Conservation (phyloP, 2,797 vertebrate species). For the Coendou prehensilis region DNA sequence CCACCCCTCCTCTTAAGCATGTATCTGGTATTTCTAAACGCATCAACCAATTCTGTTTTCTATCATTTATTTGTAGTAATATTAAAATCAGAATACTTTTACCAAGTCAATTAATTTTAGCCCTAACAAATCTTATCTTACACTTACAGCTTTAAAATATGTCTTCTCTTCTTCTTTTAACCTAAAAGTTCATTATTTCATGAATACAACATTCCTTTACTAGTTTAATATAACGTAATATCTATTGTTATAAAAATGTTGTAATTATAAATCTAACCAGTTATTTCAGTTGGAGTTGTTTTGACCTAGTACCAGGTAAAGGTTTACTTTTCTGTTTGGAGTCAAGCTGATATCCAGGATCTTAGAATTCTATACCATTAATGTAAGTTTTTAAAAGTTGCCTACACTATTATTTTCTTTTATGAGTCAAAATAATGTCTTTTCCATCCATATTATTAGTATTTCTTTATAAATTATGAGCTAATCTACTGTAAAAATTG, state of each 20-base stretch:
- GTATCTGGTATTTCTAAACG: too few relatives aligned
- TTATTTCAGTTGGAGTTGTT: background rate
- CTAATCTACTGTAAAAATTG: background rate
- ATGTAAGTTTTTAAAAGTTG: background rate
- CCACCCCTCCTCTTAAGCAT: rapidly evolving
- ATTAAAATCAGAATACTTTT: conserved; percentile 8
- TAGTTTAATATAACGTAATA: background rate
- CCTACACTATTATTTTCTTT: background rate
- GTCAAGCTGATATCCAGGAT: background rate
- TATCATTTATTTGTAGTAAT: background rate
- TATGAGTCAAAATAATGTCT: background rate
- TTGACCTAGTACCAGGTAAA: background rate
- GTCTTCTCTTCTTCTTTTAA: background rate
- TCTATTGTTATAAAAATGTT: background rate
- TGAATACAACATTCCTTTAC: background rate
- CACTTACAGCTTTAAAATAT: background rate
- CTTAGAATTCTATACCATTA: background rate
- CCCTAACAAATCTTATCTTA: conserved; percentile 17
- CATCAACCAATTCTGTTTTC: background rate
- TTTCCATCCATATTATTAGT: background rate
- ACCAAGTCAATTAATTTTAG: background rate
- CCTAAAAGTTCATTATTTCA: background rate
- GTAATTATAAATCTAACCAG: background rate
- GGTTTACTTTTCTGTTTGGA: background rate
- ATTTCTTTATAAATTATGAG: background rate